phyloP scores from a whole-genome alignment of 2,888 invertebrate species.

The Hartigia nigra region DNA sequence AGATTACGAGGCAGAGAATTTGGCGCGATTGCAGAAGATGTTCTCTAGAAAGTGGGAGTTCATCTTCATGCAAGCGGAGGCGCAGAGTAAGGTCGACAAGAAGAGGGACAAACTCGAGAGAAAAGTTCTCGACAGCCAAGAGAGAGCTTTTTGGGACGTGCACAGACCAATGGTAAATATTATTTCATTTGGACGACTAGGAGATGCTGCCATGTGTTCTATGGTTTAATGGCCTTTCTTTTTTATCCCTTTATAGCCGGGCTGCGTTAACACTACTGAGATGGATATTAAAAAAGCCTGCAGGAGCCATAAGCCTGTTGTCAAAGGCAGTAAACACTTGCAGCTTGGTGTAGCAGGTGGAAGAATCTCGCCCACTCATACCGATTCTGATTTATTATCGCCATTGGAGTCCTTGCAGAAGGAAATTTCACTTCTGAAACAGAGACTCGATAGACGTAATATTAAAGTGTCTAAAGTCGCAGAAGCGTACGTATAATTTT shows the following conservation, averaged over 20 bases:
- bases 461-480: constrained; percentile 94
- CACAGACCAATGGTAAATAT: constrained; percentile 92
- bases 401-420: constrained; percentile 73
- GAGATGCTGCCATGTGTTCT: not conserved
- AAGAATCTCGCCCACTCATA: constrained; percentile 70
- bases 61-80: constrained; percentile 98
- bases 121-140: constrained; percentile 98
- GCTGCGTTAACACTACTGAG: constrained; percentile 98
- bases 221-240: not conserved
- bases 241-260: constrained; percentile 76
- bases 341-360: constrained; percentile 68
- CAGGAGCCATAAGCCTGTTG: constrained; percentile 69
- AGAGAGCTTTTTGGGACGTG: constrained; percentile 99
- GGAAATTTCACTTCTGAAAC: constrained; percentile 80
- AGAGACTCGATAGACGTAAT: constrained; percentile 86
- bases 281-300: constrained; percentile 97
- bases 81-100: constrained; percentile 95
- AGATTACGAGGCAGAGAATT: constrained; percentile 98
- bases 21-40: constrained; percentile 98
- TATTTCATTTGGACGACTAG: not conserved
- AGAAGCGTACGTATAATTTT: constrained; percentile 80
- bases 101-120: constrained; percentile 97
- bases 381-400: constrained; percentile 67
- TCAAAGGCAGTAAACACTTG: constrained; percentile 63
- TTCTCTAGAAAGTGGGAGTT: constrained; percentile 99